Evolutionary conservation across 2,113 vertebrate species (phyloP).

Genomic region (Chrysemys picta): DNA sequence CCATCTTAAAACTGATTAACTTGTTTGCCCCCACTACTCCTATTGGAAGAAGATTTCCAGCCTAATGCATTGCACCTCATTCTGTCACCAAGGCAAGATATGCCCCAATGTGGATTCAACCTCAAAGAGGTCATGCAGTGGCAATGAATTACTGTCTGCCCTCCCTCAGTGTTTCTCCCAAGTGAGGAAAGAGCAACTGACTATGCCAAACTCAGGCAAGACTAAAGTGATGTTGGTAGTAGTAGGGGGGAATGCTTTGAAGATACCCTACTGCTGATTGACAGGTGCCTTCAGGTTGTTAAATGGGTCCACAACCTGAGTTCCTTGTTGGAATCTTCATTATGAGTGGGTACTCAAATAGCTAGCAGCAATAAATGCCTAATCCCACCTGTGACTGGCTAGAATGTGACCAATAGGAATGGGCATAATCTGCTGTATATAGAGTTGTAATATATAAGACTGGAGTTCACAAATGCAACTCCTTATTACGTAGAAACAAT

Average conservation of each 20-base stretch:
- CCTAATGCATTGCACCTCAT: background rate
- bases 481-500: background rate
- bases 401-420: background rate
- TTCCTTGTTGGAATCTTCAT: background rate
- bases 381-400: background rate
- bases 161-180: background rate
- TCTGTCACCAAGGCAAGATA: too few relatives aligned
- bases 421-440: background rate
- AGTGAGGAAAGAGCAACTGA: background rate
- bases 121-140: background rate
- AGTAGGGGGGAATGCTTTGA: background rate
- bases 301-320: background rate
- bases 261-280: background rate
- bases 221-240: background rate
- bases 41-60: background rate
- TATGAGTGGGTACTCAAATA: background rate
- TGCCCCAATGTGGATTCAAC: background rate
- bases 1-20: background rate
- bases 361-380: background rate
- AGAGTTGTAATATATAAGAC: background rate
- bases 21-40: background rate
- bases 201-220: background rate
- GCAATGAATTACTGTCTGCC: background rate
- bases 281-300: background rate
- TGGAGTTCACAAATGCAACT: background rate